phyloP scores from a whole-genome alignment of 1,140 invertebrate genomes.

The Lepidurus apus region DNA sequence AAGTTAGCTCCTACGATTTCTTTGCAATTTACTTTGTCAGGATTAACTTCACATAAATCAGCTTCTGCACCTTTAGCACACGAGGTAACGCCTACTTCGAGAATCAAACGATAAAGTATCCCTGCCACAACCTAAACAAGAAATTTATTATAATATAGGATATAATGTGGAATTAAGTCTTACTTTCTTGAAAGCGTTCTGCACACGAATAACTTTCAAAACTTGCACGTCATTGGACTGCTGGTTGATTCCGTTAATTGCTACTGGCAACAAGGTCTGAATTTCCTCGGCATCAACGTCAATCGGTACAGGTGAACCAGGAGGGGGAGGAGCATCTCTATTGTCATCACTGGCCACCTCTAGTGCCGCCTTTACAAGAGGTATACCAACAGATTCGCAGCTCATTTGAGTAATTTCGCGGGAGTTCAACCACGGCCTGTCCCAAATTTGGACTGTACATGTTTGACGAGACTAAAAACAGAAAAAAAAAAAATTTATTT shows the following conservation, averaged over 20 bases:
- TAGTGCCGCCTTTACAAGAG: slow-evolving; percentile 43
- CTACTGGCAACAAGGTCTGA: slow-evolving; percentile 37
- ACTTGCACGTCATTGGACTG: slow-evolving; percentile 30
- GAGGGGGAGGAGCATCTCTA: slow-evolving; percentile 31
- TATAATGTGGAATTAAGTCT: neutral
- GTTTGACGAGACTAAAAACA: slow-evolving; percentile 19
- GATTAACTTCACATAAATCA: slow-evolving; percentile 6
- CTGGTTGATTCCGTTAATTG: slow-evolving; percentile 35
- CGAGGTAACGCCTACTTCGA: slow-evolving; percentile 41
- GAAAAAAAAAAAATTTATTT: neutral
- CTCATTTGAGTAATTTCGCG: slow-evolving; percentile 25
- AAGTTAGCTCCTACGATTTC: neutral
- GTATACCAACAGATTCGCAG: slow-evolving; percentile 18
- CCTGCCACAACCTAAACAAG: slow-evolving; percentile 40
- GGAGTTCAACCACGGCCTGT: slow-evolving; percentile 30
- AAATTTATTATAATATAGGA: neutral
- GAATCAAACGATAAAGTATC: slow-evolving; percentile 42
- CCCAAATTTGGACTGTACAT: slow-evolving; percentile 28
- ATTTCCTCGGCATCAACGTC: slow-evolving; percentile 37
- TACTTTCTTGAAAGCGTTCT: slow-evolving; percentile 37
- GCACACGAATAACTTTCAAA: slow-evolving; percentile 36
- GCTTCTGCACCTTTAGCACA: slow-evolving; percentile 39
- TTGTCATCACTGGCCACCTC: slow-evolving; percentile 43
- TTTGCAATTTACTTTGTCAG: neutral
- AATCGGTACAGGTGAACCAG: slow-evolving; percentile 36